These are phyloP conservation scores for Dromococcyx pavoninus DNA, from an alignment of 2,797 vertebrate genomes.

Conservation along the genomic window DNA sequence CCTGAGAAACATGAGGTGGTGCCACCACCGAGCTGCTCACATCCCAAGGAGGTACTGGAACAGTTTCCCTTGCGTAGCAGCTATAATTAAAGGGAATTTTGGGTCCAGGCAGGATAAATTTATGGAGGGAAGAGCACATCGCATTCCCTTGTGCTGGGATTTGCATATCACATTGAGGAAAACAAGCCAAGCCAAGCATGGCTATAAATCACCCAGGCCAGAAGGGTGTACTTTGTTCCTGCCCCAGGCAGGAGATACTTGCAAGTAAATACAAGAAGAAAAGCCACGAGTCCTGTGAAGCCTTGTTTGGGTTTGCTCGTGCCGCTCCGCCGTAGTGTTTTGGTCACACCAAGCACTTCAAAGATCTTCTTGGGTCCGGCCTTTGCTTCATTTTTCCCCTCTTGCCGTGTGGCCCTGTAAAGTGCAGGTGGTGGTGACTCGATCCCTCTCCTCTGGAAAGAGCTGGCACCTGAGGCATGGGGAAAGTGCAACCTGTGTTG, in stretches of 20 bases:
- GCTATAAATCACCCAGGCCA: not conserved
- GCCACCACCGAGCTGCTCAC: accelerated
- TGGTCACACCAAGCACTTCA: not conserved
- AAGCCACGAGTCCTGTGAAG: not conserved
- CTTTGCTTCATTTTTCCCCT: not conserved
- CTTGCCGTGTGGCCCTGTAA: not conserved
- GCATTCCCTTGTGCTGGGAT: not conserved
- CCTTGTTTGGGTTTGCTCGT: not conserved
- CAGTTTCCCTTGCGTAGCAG: not conserved
- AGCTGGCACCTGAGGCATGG: accelerated
- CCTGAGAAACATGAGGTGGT: accelerated
- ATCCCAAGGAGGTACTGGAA: accelerated
- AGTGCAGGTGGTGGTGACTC: not conserved
- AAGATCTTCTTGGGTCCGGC: not conserved
- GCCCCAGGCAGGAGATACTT: not conserved
- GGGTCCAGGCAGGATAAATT: not conserved
- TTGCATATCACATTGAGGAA: not conserved
- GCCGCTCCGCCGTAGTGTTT: accelerated
- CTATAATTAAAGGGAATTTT: not conserved
- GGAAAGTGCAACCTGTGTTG: not conserved
- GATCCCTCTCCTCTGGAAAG: not conserved
- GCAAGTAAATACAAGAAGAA: not conserved
- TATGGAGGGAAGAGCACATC: not conserved
- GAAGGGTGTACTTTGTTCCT: not conserved
- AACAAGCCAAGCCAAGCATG: not conserved